Conservation (phyloP, 1,140 invertebrate genomes). For the Cheumatopsyche charites region DNA sequence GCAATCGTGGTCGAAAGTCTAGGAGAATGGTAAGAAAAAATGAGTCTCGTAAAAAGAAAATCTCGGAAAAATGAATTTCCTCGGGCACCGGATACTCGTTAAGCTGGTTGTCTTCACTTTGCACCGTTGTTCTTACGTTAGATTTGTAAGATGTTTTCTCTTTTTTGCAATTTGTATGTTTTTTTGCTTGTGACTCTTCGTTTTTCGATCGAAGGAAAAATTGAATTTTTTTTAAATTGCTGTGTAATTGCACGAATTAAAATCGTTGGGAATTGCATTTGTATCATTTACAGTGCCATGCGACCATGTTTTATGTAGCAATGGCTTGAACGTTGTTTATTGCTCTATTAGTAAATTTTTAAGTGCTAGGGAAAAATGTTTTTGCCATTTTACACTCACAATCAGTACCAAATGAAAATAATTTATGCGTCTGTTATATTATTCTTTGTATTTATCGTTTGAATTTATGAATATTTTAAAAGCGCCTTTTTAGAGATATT, state of each 20-base stretch:
- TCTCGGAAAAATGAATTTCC: conserved; percentile 31
- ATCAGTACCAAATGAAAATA: too few species aligned
- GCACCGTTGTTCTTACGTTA: too few species aligned
- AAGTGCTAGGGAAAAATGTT: neutral
- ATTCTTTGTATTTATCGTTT: too few species aligned
- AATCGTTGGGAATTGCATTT: too few species aligned
- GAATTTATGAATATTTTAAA: too few species aligned
- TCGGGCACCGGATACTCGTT: conserved; percentile 34
- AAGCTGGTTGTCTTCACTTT: conserved; percentile 28
- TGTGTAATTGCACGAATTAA: too few species aligned
- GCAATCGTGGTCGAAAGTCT: neutral
- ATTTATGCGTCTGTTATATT: too few species aligned
- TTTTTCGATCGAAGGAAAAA: too few species aligned
- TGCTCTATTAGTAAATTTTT: conserved; percentile 16
- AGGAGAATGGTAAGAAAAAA: neutral
- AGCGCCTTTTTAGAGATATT: too few species aligned
- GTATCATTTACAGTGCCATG: conserved; percentile 15
- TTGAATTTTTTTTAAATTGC: too few species aligned
- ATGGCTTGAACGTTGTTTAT: conserved; percentile 7
- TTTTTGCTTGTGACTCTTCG: neutral
- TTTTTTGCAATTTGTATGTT: conserved; percentile 6
- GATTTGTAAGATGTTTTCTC: too few species aligned
- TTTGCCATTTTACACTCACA: neutral
- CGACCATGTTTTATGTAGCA: neutral
- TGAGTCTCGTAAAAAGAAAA: neutral